Base-by-base conservation (phyloP, 2,797 vertebrate genomes). In the Chelidonichthys spinosus region DNA sequence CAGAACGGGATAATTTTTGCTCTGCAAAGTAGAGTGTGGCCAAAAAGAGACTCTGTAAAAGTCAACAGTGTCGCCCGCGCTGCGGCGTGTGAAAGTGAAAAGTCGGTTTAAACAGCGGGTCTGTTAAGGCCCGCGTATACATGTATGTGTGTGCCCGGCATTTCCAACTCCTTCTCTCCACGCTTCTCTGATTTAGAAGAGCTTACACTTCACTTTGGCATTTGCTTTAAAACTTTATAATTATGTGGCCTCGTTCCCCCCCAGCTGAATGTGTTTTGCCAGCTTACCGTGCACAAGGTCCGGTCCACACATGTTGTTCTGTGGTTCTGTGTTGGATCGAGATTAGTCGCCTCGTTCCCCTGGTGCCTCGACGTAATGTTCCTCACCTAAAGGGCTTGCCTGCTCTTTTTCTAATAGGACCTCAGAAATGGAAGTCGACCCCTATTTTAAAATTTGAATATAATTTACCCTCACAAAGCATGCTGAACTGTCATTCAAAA, bases 141-240 rank as follows among this genome's bases (percentile, higher is more conserved):
- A 49, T 54, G 62, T 66, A 73, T 69, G 84, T 87, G 72, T 83
- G 58, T 54, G 76, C 42, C 11, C 13, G 3, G 39, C 81, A 61
- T 69, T 43, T 74, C 76, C 55, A 4, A 32, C 72, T 58, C 64
- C 66, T 69, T 66, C 79, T 53, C 66, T 75, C 65, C 53, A 63
- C 47, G 76, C 83, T 75, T 65, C 73, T 71, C 73, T 84, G 74
- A 88, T 89, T 89, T 85, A 87, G 82, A 81, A 87, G 84, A 79
- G 74, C 79, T 88, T 87, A 81, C 61, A 42, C 76, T 72, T 79
- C 63, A n/a, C 81, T 79, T 78, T 75, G 70, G 74, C 85, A 81
- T 87, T 83, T 86, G 59, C 84, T 88, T 83, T 85, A 75, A 87
- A 90, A 92, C 88, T 85, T 92, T 83, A 87, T 90, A 90, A 93